Evolutionary conservation across 1,140 invertebrate species (phyloP), one percentile per base, ranked within the genome.

Genomic region (Batillaria attramentaria): DNA sequence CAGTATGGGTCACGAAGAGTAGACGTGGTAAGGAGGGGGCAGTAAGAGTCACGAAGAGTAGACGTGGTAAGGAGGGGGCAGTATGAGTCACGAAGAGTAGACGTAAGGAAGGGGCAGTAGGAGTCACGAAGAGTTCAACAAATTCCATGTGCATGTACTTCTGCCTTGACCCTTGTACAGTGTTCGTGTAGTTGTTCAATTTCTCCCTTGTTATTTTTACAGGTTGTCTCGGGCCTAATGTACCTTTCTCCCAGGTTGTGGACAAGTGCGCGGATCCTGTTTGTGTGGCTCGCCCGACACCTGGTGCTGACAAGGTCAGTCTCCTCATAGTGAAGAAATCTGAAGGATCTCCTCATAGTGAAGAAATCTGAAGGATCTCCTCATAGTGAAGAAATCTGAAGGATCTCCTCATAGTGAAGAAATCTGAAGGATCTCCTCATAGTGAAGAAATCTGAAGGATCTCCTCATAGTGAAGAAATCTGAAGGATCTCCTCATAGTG

Each of bases 281-380:
- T 5, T 85, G 83, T 76, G 83, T 78, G n/a, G 85, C 84, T 35
- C 72, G 39, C n/a, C 85, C 85, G 10, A 79, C 79, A 33, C 62
- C 80, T 39, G 77, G 73, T 31, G 69, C 74, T 54, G 62, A 72
- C 39, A 37, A 84, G 76, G 83, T 84, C n/a, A n/a, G n/a, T n/a
- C n/a, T n/a, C n/a, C n/a, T n/a, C n/a, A n/a, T n/a, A n/a, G n/a
- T n/a, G n/a, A n/a, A n/a, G n/a, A n/a, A n/a, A n/a, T n/a, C n/a
- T n/a, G n/a, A n/a, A n/a, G n/a, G n/a, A n/a, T n/a, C n/a, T n/a
- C n/a, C n/a, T n/a, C n/a, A n/a, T n/a, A n/a, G n/a, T n/a, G n/a
- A n/a, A n/a, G n/a, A n/a, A n/a, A n/a, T n/a, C n/a, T n/a, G n/a
- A n/a, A n/a, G n/a, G n/a, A n/a, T n/a, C n/a, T n/a, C n/a, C n/a